These are phyloP conservation scores for Drosophila sproati DNA, from an alignment of 1,140 invertebrate species.

Conservation along the genomic window DNA sequence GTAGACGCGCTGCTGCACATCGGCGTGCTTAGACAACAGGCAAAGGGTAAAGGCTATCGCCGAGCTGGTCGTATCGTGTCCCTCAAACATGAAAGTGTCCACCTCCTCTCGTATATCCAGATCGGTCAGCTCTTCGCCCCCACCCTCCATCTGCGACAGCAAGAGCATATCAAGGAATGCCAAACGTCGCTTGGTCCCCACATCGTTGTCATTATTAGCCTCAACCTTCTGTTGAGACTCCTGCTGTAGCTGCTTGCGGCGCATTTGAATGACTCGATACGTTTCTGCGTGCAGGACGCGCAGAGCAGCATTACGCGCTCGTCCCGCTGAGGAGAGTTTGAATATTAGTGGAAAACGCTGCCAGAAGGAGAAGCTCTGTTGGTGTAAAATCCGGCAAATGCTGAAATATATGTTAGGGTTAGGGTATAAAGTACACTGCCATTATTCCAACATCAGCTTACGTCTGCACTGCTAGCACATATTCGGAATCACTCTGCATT, in stretches of 20 bases:
- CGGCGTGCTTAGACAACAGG: constrained; percentile 87
- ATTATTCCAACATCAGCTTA: constrained; percentile 45
- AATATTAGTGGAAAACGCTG: constrained; percentile 86
- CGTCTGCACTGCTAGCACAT: constrained; percentile 87
- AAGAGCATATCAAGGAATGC: constrained; percentile 93
- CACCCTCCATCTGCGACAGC: constrained; percentile 86
- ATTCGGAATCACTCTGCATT: constrained; percentile 86
- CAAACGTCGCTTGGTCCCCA: constrained; percentile 85
- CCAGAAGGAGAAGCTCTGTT: constrained; percentile 87
- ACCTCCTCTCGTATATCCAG: constrained; percentile 92
- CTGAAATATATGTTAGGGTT: constrained; percentile 40
- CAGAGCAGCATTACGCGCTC: constrained; percentile 49
- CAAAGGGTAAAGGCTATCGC: constrained; percentile 87
- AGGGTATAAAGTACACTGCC: background rate
- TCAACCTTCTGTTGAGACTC: constrained; percentile 17
- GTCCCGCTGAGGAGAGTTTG: constrained; percentile 72
- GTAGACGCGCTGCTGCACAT: constrained; percentile 88
- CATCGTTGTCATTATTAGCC: constrained; percentile 40
- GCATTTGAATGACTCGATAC: constrained; percentile 67
- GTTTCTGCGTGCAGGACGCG: constrained; percentile 72
- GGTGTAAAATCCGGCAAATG: constrained; percentile 83
- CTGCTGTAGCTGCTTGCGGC: constrained; percentile 59
- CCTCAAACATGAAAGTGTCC: constrained; percentile 93
- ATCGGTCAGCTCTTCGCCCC: constrained; percentile 85
- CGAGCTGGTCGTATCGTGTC: constrained; percentile 91